These are phyloP conservation scores for Hydrotaea diabolus DNA, from an alignment of 2,888 invertebrate genomes.

Conservation along the genomic window DNA sequence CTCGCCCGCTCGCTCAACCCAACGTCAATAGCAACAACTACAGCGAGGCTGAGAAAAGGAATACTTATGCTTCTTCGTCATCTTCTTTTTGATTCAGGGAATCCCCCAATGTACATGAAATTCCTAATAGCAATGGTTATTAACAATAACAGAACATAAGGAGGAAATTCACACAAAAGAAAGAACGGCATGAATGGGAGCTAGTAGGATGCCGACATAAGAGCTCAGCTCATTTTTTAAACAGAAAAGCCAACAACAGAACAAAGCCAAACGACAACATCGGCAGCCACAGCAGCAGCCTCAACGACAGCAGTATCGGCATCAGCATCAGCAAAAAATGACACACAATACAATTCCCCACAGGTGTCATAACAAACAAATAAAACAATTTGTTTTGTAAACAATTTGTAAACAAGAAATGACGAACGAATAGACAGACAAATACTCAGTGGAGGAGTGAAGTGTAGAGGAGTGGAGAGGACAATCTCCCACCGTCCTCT, in stretches of 20 bases:
- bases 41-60: not conserved
- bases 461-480: not conserved
- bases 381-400: conserved; percentile 57
- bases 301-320: not conserved
- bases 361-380: conserved; percentile 64
- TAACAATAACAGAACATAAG: conserved; percentile 48
- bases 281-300: not conserved
- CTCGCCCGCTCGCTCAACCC: not conserved
- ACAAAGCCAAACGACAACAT: not conserved
- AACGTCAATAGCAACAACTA: not conserved
- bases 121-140: conserved; percentile 42
- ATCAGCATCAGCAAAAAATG: conserved; percentile 19
- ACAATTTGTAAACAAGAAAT: conserved; percentile 30
- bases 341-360: conserved; percentile 58
- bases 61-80: not conserved
- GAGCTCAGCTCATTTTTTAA: not conserved
- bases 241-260: not conserved
- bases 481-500: not conserved
- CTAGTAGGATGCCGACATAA: not conserved
- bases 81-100: not conserved
- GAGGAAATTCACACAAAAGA: conserved; percentile 1
- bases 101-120: conserved; percentile 22
- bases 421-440: conserved; percentile 25
- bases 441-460: no score
- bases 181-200: not conserved